Conservation (phyloP, 2,888 invertebrate species). For the Diploptera punctata region DNA sequence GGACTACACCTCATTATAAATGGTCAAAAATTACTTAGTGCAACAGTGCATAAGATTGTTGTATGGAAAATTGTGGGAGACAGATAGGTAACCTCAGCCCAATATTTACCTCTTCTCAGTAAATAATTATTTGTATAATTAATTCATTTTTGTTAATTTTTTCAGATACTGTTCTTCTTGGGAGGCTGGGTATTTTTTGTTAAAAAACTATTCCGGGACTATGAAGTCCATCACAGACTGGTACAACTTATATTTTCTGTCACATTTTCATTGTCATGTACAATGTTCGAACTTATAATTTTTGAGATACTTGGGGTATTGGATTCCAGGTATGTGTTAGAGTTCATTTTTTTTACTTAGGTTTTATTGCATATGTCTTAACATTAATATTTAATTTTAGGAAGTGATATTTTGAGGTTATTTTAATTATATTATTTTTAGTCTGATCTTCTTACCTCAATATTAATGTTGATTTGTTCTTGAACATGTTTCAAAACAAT, state of each 20-base stretch:
- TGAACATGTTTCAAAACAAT: too few species aligned
- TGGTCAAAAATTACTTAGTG: too few species aligned
- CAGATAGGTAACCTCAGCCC: conserved; percentile 34
- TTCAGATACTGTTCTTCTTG: conserved; percentile 90
- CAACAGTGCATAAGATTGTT: too few species aligned
- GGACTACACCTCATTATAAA: too few species aligned
- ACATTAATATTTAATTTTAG: too few species aligned
- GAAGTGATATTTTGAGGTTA: too few species aligned
- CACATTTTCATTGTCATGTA: conserved; percentile 95
- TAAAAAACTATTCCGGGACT: conserved; percentile 95
- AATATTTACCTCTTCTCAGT: neutral
- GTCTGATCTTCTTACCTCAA: too few species aligned
- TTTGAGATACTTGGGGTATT: conserved; percentile 97
- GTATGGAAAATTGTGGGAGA: too few species aligned
- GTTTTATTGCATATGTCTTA: too few species aligned
- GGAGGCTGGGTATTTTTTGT: conserved; percentile 99
- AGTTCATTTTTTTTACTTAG: too few species aligned
- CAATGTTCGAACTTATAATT: conserved; percentile 99
- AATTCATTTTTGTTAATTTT: conserved; percentile 4
- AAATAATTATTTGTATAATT: conserved; percentile 5
- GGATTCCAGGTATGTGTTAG: conserved; percentile 83
- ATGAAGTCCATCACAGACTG: conserved; percentile 94
- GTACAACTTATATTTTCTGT: conserved; percentile 96
- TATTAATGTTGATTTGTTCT: too few species aligned
- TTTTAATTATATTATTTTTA: too few species aligned